Evolutionary conservation across 2,888 invertebrate genomes (phyloP), one percentile per base, ranked within the genome.

Genomic region (Orthosia gothica): DNA sequence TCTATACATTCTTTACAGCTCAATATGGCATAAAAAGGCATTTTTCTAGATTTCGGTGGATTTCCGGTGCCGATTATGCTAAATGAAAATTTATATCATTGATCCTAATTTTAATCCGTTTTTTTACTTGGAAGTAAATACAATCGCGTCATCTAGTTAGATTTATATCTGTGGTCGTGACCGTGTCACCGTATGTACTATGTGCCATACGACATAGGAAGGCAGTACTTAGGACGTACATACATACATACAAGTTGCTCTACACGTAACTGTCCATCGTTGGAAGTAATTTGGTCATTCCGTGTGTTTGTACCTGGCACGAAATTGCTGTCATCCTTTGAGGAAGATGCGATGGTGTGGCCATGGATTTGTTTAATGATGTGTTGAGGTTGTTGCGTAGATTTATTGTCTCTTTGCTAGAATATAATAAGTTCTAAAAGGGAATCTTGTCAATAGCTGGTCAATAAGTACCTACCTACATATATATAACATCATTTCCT

Each of bases 311-410:
- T 50, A 77, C 80, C 81, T 85, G 80, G 23, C n/a, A 52, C 26
- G 16, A 82, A 89, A 89, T 90, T 89, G 87, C 63, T 70, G 74
- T 70, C 89, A 84, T 89, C 89, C 89, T 88, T 81, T 83, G 65
- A 67, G 54, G 52, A 52, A 65, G n/a, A 71, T 70, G 59, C 45
- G 15, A 32, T 40, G 26, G 54, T 82, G 45, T 50, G 70, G 9
- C 23, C 55, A 54, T 69, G 62, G 69, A 13, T 69, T 66, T 23
- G 26, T 61, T 69, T 65, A 18, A 15, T n/a, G 32, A 40, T 40
- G 47, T 54, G 23, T 15, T 45, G 15, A 32, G 26, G 23, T n/a
- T 61, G 18, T 50, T 45, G 15, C 18, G 45, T 58, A 45, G 26
- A 62, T 61, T 40, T 61, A 20, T 45, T 9, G 61, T 61, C 2